A percentile compares a stretch with the other conserved stretches of the same genome.
Conservation (phyloP, 1,140 invertebrate species). For the Sesamia nonagrioides region DNA sequence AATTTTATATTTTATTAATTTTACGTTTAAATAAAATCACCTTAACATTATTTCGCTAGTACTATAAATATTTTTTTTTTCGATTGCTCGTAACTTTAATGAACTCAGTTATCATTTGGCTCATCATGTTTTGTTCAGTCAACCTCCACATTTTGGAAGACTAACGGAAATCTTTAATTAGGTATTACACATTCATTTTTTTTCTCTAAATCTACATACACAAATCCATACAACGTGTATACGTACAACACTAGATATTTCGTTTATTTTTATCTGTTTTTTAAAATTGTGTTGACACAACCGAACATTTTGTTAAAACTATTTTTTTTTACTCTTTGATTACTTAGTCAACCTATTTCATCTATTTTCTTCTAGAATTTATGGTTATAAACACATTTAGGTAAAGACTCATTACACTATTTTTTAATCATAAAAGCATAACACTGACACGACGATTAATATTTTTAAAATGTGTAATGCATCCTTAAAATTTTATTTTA, state of each 20-base stretch:
- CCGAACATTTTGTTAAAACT: constrained; percentile 55
- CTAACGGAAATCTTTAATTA: constrained; percentile 68
- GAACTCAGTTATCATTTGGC: constrained; percentile 72
- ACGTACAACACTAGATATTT: constrained; percentile 57
- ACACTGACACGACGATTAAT: constrained; percentile 33
- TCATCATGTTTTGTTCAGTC: constrained; percentile 69
- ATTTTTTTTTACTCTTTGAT: constrained; percentile 22
- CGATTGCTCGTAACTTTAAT: constrained; percentile 69
- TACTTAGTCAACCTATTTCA: constrained; percentile 37
- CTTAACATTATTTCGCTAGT: constrained; percentile 45
- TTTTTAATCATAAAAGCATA: constrained; percentile 38
- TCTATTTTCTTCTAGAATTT: constrained; percentile 42
- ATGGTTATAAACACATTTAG: constrained; percentile 1
- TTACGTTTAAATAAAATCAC: constrained; percentile 39
- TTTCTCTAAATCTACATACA: constrained; percentile 63
- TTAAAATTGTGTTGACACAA: constrained; percentile 62
- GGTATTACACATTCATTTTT: constrained; percentile 49
- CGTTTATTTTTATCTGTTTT: constrained; percentile 19
- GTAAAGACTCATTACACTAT: constrained; percentile 37
- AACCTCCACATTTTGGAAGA: constrained; percentile 79
- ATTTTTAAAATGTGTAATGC: constrained; percentile 26
- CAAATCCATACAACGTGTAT: constrained; percentile 65
- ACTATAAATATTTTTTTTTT: constrained; percentile 49
- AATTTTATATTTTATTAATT: constrained; percentile 16
- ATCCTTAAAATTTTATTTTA: constrained; percentile 38